Percentiles rank a stretch among this genome's conserved stretches.
phyloP scores from a whole-genome alignment of 2,888 invertebrate species.

The Boloria euphrosyne region DNA sequence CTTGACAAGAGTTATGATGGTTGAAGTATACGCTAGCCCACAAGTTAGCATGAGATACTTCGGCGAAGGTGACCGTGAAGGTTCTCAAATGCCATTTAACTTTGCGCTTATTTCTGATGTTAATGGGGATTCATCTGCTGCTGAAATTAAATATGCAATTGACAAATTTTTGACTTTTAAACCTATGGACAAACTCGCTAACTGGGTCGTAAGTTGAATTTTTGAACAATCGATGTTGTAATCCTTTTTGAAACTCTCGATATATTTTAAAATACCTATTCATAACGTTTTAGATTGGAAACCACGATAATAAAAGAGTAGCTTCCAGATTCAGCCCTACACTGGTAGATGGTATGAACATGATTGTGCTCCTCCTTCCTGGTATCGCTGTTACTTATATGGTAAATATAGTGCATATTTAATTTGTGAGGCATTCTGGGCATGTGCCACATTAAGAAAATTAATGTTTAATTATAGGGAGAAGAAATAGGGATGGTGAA shows the following conservation, averaged over 20 bases:
- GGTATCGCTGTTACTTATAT: conserved; percentile 94
- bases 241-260: neutral
- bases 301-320: conserved; percentile 89
- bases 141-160: conserved; percentile 83
- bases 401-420: conserved; percentile 54
- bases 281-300: conserved; percentile 83
- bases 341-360: conserved; percentile 90
- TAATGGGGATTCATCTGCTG: conserved; percentile 80
- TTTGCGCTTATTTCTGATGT: conserved; percentile 86
- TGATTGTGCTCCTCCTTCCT: conserved; percentile 90
- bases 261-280: neutral
- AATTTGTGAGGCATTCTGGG: conserved; percentile 31
- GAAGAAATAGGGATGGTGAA: conserved; percentile 89
- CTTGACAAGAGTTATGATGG: conserved; percentile 86
- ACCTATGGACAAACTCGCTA: conserved; percentile 83
- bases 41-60: conserved; percentile 85
- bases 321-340: conserved; percentile 86
- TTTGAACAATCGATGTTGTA: no score
- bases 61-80: conserved; percentile 77
- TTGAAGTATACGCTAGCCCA: conserved; percentile 86
- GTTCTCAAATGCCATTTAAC: conserved; percentile 90
- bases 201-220: conserved; percentile 87
- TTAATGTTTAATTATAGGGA: conserved; percentile 72
- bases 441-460: neutral
- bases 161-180: conserved; percentile 85